Percentiles rank a stretch among this genome's conserved stretches.
phyloP scores from a whole-genome alignment of 2,888 invertebrate genomes.

The Yponomeuta sedellus region DNA sequence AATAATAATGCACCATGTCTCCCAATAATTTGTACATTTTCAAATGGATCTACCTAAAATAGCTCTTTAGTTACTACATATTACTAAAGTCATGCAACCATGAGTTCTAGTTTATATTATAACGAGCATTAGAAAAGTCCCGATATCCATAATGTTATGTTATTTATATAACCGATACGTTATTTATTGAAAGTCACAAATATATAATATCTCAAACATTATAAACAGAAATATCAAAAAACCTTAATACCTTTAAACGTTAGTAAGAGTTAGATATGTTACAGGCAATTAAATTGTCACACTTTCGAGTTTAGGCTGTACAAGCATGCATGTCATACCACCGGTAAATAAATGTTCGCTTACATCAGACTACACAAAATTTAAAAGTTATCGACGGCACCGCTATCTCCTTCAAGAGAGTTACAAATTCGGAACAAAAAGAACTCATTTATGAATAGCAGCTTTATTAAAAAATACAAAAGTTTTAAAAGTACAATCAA shows the following conservation, averaged over 20 bases:
- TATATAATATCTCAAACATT: neutral
- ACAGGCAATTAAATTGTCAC: neutral
- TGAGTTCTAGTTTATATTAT: conserved; percentile 17
- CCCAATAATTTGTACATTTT: conserved; percentile 60
- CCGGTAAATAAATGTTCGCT: neutral
- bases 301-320: neutral
- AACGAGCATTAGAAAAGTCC: neutral
- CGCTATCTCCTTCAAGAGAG: conserved; percentile 13
- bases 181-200: neutral
- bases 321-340: neutral
- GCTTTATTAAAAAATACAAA: conserved; percentile 77
- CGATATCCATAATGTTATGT: too few relatives aligned
- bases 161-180: too few relatives aligned
- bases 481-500: conserved; percentile 76
- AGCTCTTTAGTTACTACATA: conserved; percentile 27
- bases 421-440: conserved; percentile 38
- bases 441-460: conserved; percentile 61
- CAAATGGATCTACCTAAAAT: conserved; percentile 3
- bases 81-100: conserved; percentile 47
- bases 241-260: neutral
- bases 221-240: neutral
- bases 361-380: neutral
- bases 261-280: neutral
- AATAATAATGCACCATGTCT: conserved; percentile 72
- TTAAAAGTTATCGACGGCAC: conserved; percentile 19